Evolutionary conservation across 2,888 invertebrate genomes (phyloP), one percentile per base, ranked within the genome.

Genomic region (Harmothoe impar): DNA sequence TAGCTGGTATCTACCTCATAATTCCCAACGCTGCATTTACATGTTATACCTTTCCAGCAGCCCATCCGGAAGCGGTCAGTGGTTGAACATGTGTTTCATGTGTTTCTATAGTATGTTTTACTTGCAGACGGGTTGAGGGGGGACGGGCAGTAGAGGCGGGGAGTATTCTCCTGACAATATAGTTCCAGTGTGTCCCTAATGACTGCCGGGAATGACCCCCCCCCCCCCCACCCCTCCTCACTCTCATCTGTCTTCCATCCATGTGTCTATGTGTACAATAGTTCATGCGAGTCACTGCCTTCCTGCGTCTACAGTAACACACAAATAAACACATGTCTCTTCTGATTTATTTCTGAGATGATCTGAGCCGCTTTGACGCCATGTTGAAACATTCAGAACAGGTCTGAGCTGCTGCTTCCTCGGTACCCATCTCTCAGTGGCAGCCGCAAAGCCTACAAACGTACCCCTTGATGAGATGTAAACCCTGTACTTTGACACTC

Each of bases 251-350:
- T 62, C 62, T 62, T 3, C 7, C n/a, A 3, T 62, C 20, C 62
- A 20, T 62, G 62, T 72, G n/a, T 20, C 62, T 62, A n/a, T 72
- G 72, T 72, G 72, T 72, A 72, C 72, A 72, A 72, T 72, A n/a
- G 3, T 29, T 29, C 72, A 29, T 17, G 62, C 72, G 5, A 25
- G 0, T 23, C 72, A 72, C 15, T 72, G 20, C 31, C 25, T 25
- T 72, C 29, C 72, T 29, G n/a, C 29, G 7, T 25, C 72, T 15
- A 72, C 62, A 29, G 25, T 72, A 72, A 72, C 72, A 72, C 20
- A 72, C 72, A 72, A 72, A 72, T 72, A 72, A 72, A 72, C 72
- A 72, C 31, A 15, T 3, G 72, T 3, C 72, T 25, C 25, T 15
- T 72, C 72, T 29, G 29, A 72, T 72, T 72, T 72, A 72, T 29